phyloP scores from a whole-genome alignment of 37 sponge, comb jelly and placozoan species.

The Axinella damicornis region DNA sequence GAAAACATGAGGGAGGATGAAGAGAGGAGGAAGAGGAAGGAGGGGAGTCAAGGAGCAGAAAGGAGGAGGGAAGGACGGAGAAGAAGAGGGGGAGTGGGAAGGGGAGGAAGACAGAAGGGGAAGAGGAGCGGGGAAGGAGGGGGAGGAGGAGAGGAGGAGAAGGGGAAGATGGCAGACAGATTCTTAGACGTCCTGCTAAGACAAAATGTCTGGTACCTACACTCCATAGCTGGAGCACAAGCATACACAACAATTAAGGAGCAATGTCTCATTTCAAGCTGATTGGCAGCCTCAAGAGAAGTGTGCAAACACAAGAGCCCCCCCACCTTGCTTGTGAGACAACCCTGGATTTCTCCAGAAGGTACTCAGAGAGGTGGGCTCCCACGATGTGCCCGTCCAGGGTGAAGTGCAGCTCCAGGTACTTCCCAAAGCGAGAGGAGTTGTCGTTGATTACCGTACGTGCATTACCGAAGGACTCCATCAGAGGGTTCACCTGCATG shows the following conservation, averaged over 20 bases:
- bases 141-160: too few relatives aligned
- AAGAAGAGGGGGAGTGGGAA: too few relatives aligned
- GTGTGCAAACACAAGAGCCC: neutral
- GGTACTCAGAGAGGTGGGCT: constrained; percentile 86
- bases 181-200: too few relatives aligned
- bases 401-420: constrained; percentile 82
- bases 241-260: neutral
- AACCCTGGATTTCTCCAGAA: constrained; percentile 89
- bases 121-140: too few relatives aligned
- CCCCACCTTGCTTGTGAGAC: constrained; percentile 67
- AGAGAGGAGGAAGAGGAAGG: too few relatives aligned
- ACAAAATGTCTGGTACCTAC: too few relatives aligned
- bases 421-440: constrained; percentile 91
- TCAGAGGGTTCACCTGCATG: constrained; percentile 77
- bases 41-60: too few relatives aligned
- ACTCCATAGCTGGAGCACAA: neutral
- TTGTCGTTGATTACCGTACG: constrained; percentile 88
- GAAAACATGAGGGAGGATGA: neutral
- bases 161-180: too few relatives aligned
- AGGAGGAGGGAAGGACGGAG: too few relatives aligned
- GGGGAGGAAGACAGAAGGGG: neutral
- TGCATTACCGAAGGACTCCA: constrained; percentile 93
- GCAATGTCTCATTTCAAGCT: neutral
- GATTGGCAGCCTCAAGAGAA: neutral
- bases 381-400: constrained; percentile 68